Base-by-base conservation (phyloP, 1,140 invertebrate species). In the Sarcophaga bullata region DNA sequence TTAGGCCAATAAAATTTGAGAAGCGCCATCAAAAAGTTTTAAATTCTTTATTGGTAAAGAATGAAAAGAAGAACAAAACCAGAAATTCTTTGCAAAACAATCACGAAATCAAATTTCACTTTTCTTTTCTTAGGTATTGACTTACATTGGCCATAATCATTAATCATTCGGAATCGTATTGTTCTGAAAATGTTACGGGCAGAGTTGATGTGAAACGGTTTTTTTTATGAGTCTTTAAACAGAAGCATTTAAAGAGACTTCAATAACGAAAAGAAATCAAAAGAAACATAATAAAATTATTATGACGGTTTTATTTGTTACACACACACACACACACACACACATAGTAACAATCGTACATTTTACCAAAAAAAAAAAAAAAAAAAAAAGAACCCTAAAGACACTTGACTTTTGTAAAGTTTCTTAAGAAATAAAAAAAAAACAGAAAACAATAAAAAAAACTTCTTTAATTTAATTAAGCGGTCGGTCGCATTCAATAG, bases 161-260 rank as follows among this genome's bases (percentile, higher is more conserved):
- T 58, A 58, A 58, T 58, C 54, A 58, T 58, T 11, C 15, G n/a
- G n/a, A 58, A 15, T 58, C 7, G n/a, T 58, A 7, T 58, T 58
- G 13, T n/a, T 13, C 54, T 58, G 11, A 58, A 15, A 58, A n/a
- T n/a, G n/a, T n/a, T n/a, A n/a, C n/a, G n/a, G n/a, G n/a, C 52
- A 58, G 4, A 13, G 15, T n/a, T 58, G 7, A 15, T n/a, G n/a
- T 58, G 54, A 58, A 58, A 58, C 54, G 54, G 3, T 58, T 58
- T 58, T 58, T n/a, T n/a, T n/a, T n/a, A 58, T 58, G 54, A 58
- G 25, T 37, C 25, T 58, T n/a, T 58, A 58, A 58, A 58, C 54
- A 58, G 54, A 58, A 58, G 54, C n/a, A n/a, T n/a, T n/a, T 58
- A 58, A n/a, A 58, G 54, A 15, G 7, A 6, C n/a, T 58, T 58